Evolutionary conservation across 1,140 invertebrate species (phyloP), one percentile per base, ranked within the genome.

Genomic region (Drosophila busckii): DNA sequence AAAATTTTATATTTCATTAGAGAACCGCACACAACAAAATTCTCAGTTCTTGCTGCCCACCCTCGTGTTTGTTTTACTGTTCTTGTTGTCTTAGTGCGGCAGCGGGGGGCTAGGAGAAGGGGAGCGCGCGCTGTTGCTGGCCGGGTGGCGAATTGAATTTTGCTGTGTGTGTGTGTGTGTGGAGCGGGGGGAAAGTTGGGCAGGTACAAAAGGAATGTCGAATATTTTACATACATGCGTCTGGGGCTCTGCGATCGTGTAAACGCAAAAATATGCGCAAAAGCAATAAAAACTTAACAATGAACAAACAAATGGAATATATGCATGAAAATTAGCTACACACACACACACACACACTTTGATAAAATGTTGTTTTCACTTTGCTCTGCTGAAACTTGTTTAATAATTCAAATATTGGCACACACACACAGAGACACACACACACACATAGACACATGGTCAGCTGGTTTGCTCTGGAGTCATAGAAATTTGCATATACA

Each of bases 261-360:
- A 76, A 76, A 78, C 71, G 71, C 55, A 76, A 76, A 76, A 76
- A 67, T 70, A 76, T 76, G 71, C 71, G 62, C 61, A 53, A 42
- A n/a, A 56, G 67, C 55, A 29, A 76, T 75, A 76, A 78, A 70
- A 70, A 62, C 50, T 59, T 35, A 76, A 70, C 71, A 70, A 78
- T 70, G 62, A 78, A 55, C 71, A 76, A 78, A 76, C 52, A 76
- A 78, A 78, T 78, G 55, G 52, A 54, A 63, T 75, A 70, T 69
- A 55, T 75, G 64, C 54, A 62, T 76, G 50, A 49, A 62, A 76
- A 78, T 76, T 56, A 76, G 70, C 70, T 23, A 15, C 54, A 41
- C 60, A 61, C 61, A 52, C 49, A 44, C 59, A 63, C 64, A 41
- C 60, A 61, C 61, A 52, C 49, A 44, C 59, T 59, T 59, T 76